Conservation (phyloP, 37 sponge, comb jelly and placozoan species). For the Halisarca cf. caerulea region DNA sequence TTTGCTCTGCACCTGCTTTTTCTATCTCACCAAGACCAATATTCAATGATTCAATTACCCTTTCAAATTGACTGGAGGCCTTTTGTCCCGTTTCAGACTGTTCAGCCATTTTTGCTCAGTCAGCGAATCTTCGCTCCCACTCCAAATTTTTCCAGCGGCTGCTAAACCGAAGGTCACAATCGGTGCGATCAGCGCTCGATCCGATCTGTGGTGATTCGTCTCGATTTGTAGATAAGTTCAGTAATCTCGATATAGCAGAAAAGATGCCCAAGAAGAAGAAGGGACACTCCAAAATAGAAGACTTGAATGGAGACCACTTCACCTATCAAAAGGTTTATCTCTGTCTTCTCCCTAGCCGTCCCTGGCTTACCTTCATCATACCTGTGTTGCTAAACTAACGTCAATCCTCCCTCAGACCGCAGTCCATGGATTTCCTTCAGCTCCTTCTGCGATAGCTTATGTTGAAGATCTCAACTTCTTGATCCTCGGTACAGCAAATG, state of each 20-base stretch:
- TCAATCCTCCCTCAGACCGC: slow-evolving; percentile 34
- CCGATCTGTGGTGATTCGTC: too few species aligned
- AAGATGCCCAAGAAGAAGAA: slow-evolving; percentile 29
- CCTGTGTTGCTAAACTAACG: neutral
- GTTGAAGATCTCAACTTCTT: slow-evolving; percentile 59
- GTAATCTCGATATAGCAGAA: too few species aligned
- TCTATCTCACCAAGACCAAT: neutral
- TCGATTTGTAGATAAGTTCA: too few species aligned
- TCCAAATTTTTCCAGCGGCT: too few species aligned
- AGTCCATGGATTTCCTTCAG: slow-evolving; percentile 72
- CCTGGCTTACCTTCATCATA: neutral
- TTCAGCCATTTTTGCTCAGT: too few species aligned
- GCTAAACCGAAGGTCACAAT: too few species aligned
- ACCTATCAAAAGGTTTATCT: slow-evolving; percentile 57
- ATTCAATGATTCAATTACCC: too few species aligned
- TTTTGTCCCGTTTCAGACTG: too few species aligned
- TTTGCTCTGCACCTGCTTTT: neutral
- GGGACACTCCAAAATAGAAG: slow-evolving; percentile 36
- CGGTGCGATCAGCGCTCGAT: too few species aligned
- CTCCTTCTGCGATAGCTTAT: slow-evolving; percentile 65
- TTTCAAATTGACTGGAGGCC: too few species aligned
- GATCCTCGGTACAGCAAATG: slow-evolving; percentile 72
- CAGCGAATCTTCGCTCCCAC: too few species aligned
- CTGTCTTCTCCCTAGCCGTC: neutral
- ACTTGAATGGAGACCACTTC: slow-evolving; percentile 65